Evolutionary conservation across 2,797 vertebrate species (phyloP), one percentile per base, ranked within the genome.

Genomic region (Lerista edwardsae): DNA sequence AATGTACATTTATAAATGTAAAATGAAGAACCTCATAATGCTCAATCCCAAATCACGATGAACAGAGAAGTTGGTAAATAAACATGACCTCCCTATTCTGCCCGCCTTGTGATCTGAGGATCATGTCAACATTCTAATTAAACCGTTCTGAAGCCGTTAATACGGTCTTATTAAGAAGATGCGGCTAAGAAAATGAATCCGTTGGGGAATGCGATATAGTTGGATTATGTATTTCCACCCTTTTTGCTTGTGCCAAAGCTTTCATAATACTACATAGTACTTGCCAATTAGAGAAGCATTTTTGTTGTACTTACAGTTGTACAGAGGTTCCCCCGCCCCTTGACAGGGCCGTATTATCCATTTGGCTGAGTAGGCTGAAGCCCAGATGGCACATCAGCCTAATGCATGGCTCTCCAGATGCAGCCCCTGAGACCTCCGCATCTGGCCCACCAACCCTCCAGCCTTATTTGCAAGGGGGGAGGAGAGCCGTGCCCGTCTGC

Each of bases 111-210:
- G 83, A 82, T 86, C 75, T 88, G 83, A 80, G 55, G 34, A 84
- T 87, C 79, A 75, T 8, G n/a, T 2, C 69, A 90, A 81, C 14
- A 68, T 86, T 93, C 59, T 88, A 91, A 91, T 90, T 91, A 91
- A 93, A 89, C 73, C 39, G 62, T 79, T 88, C 79, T 88, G 79
- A 90, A 89, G 41, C 34, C 87, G 55, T 6, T 82, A 89, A 86
- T 90, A 91, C 86, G 75, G 90, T 85, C 77, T 88, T 41, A 91
- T 89, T 89, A 82, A 93, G 92, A 83, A 0, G 11, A 85, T 79
- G 69, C 19, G 75, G 61, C 83, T 82, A 83, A 85, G 67, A 67
- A 91, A 90, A 44, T 79, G 19, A 85, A 68, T 91, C 80, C 88
- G 47, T 44, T 84, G 65, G 79, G 72, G 36, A 91, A 89, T 92